phyloP scores from a whole-genome alignment of 1,140 invertebrate species.

The Nebria ingens region DNA sequence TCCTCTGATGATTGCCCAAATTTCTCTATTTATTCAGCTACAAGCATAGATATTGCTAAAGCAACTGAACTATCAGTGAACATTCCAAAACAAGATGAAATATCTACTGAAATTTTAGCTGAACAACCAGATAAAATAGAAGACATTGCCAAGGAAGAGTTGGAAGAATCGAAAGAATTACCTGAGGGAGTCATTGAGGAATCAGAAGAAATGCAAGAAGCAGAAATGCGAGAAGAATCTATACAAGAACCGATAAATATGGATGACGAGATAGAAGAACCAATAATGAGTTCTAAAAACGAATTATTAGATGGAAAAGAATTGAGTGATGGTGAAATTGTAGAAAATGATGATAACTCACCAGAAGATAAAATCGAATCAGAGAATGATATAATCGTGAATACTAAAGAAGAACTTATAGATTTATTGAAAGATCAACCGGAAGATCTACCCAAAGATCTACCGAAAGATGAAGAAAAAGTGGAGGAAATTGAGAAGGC shows the following conservation, averaged over 20 bases:
- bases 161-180: not conserved
- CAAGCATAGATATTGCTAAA: constrained; percentile 63
- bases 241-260: too few species aligned
- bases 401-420: too few species aligned
- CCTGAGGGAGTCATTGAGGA: not conserved
- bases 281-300: too few species aligned
- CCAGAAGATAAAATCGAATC: too few species aligned
- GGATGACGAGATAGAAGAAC: not conserved
- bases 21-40: constrained; percentile 70
- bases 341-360: not conserved
- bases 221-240: not conserved
- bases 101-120: constrained; percentile 6
- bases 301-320: too few species aligned
- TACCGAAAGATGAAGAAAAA: not conserved
- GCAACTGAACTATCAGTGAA: constrained; percentile 33
- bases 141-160: not conserved
- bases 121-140: not conserved
- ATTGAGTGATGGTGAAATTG: not conserved
- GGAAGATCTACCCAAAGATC: too few species aligned
- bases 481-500: not conserved
- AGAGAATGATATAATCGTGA: too few species aligned
- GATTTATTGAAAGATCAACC: too few species aligned
- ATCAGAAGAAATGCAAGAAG: not conserved
- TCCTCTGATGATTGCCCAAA: constrained; percentile 68
- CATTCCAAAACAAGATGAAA: constrained; percentile 12